Evolutionary conservation across 2,888 invertebrate species (phyloP), one percentile per base, ranked within the genome.

Genomic region (Drosophila koepferae): DNA sequence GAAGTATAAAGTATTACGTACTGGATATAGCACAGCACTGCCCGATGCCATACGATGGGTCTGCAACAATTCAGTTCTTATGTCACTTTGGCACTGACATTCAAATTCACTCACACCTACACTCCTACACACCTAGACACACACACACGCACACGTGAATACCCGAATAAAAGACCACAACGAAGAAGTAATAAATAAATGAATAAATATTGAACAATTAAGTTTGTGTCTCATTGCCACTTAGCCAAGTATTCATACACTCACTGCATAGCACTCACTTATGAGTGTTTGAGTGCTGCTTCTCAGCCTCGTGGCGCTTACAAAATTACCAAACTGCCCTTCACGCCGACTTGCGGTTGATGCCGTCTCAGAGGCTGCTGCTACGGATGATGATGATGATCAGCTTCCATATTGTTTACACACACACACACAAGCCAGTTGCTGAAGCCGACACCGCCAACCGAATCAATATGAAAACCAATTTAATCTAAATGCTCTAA

Each of bases 231-330:
- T 79, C 81, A 79, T 79, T 79, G 81, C 81, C 78, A 78, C 77
- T 78, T 65, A 67, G 43, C 67, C 72, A 56, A 59, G 55, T 55
- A 64, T 60, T 65, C 62, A 53, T 43, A 36, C 2, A 54, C 59
- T 65, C 65, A 74, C 63, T 60, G 61, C 54, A 44, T 38, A 41
- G 73, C 60, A 69, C 63, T 62, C 70, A 63, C 56, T 44, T 48
- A 38, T 70, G 69, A 67, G 49, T 46, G 58, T 71, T 49, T 40
- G 62, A 77, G 60, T 72, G 62, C 67, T 75, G 58, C 65, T 80
- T 85, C 88, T 73, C 87, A 86, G 88, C 85, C 85, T 86, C 89
- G 89, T 72, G 62, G 77, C 71, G 86, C 85, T 77, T 87, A 86
- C 88, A 86, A 82, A 68, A 87, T 86, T 89, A 86, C 84, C 78